A percentile compares a stretch with the other conserved stretches of the same genome.
phyloP scores from a whole-genome alignment of 1,140 invertebrate species.

The Nephotettix cincticeps region DNA sequence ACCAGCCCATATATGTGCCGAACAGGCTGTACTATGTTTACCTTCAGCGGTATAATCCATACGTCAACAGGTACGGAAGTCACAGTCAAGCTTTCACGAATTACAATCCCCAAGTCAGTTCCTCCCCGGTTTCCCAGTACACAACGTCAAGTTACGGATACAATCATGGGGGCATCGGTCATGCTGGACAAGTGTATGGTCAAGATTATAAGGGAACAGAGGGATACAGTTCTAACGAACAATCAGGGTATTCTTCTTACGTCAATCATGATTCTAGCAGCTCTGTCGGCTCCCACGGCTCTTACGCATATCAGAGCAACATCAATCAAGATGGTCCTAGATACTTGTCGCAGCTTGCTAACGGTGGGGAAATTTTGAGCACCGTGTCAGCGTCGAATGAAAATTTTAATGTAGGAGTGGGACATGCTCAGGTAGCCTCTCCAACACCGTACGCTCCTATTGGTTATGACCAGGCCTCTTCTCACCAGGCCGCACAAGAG shows the following conservation, averaged over 20 bases:
- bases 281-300: too few species aligned
- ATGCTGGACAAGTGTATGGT: neutral
- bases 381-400: too few species aligned
- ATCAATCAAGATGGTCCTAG: neutral
- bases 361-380: too few species aligned
- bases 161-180: neutral
- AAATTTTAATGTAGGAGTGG: too few species aligned
- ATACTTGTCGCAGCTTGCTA: neutral
- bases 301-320: neutral
- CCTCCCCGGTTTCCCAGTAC: neutral
- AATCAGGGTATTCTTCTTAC: neutral
- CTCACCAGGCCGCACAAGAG: neutral
- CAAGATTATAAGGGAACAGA: neutral
- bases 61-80: constrained; percentile 16
- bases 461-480: neutral
- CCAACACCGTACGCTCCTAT: too few species aligned
- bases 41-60: constrained; percentile 25
- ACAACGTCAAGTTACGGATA: neutral
- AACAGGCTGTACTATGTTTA: constrained; percentile 27
- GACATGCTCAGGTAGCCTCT: too few species aligned
- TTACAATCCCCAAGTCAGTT: neutral
- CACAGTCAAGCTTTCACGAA: neutral
- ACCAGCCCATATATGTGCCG: constrained; percentile 14
- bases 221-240: neutral
- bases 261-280: neutral